Base-by-base conservation (phyloP, 2,113 vertebrate species). In the Gymnarchus niloticus region DNA sequence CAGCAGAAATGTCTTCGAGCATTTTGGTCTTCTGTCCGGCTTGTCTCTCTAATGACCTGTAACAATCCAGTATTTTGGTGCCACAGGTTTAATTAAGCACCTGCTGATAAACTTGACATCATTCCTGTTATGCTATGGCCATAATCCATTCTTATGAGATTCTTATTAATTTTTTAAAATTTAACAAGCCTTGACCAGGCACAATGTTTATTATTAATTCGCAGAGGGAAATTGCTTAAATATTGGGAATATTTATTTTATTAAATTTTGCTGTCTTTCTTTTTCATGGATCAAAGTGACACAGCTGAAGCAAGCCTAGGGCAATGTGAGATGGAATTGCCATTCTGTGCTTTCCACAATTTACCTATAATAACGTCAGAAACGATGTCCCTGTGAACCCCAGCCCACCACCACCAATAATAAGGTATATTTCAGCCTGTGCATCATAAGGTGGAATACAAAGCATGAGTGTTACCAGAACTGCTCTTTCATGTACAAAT, bases 231-330 rank as follows among this genome's bases (percentile, higher is more conserved):
- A 73, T 73, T 73, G 65, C 61, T 73, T 73, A 73, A 73, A 73
- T 73, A 73, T 73, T 41, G 33, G 65, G 65, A 41, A 73, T 73
- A 73, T 73, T 73, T 73, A 73, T 73, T 73, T 73, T 5, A 73
- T 73, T 73, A 73, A 73, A 73, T 73, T 37, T 37, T 37, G 65
- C 65, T 41, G 65, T 73, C 65, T 73, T 73, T 73, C 65, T 28
- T 37, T 73, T 73, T 73, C 65, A 41, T 73, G 65, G 65, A 73
- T 73, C 65, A 73, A 73, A 73, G 65, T 73, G 33, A 73, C 65
- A 73, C 33, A 73, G 4, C 19, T 6, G 61, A 73, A 73, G 28
- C 65, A 73, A 17, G 65, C 65, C 65, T 73, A 73, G 33, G 65
- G 65, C 33, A 33, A 73, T 73, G 33, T 33, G 4, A 73, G 65